Conservation (phyloP, 2,113 vertebrate species). For the Mixornis gularis region DNA sequence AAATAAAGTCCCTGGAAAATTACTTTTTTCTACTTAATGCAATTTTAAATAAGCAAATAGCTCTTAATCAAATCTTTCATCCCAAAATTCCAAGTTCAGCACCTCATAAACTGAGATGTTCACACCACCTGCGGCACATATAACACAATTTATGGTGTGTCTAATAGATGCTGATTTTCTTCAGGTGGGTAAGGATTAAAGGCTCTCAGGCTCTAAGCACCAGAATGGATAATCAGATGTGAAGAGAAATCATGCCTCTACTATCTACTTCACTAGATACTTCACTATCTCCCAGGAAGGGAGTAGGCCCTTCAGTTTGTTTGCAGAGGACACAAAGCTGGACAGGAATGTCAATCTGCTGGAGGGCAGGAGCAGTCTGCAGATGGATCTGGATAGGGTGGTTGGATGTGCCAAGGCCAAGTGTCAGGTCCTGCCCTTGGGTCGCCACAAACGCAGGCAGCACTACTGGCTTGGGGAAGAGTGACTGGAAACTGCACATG, state of each 20-base stretch:
- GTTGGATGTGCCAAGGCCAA: no score
- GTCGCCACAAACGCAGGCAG: background rate
- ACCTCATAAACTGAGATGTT: background rate
- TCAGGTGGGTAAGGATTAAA: background rate
- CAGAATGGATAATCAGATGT: background rate
- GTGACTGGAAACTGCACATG: background rate
- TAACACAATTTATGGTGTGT: background rate
- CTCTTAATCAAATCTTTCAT: background rate
- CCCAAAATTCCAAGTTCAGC: background rate
- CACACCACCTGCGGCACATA: background rate
- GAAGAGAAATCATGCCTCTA: background rate
- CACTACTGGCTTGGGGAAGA: no score
- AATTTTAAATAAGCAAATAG: background rate
- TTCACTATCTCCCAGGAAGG: accelerated
- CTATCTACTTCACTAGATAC: no score
- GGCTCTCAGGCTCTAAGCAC: background rate
- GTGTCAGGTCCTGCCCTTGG: no score
- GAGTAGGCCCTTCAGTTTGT: background rate
- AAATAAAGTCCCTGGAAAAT: background rate
- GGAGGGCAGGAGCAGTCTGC: background rate
- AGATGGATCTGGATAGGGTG: background rate
- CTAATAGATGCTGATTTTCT: background rate
- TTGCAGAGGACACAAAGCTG: background rate
- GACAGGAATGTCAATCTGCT: background rate
- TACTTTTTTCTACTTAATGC: background rate